Conservation (phyloP, 1,140 invertebrate species). For the Berghia stephanieae region DNA sequence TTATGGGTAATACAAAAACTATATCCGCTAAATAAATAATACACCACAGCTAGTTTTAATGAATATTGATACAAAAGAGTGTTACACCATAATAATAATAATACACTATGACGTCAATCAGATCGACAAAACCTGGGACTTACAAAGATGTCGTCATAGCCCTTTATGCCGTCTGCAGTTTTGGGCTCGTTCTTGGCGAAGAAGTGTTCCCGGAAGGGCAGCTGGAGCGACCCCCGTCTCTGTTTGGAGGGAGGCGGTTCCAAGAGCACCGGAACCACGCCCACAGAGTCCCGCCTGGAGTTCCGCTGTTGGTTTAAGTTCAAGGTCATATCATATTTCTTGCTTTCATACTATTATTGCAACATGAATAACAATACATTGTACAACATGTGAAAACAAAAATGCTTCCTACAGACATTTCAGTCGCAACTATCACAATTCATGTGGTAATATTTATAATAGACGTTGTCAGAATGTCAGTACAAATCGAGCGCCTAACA, state of each 20-base stretch:
- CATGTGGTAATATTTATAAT: too few species aligned
- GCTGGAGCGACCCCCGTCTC: constrained; percentile 39
- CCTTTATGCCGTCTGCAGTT: constrained; percentile 30
- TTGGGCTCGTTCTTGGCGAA: constrained; percentile 33
- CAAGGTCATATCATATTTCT: too few species aligned
- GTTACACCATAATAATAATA: neutral
- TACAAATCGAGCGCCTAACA: too few species aligned
- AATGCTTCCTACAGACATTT: too few species aligned
- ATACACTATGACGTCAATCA: neutral
- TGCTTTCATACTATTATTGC: too few species aligned
- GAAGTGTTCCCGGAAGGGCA: constrained; percentile 36
- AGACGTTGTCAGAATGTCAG: too few species aligned
- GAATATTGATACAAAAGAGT: neutral
- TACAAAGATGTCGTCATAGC: constrained; percentile 42
- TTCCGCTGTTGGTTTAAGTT: constrained; percentile 30
- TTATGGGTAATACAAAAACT: too few species aligned
- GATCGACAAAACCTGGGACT: constrained; percentile 23
- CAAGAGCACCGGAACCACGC: constrained; percentile 30
- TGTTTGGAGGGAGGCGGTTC: constrained; percentile 39
- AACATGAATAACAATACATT: too few species aligned
- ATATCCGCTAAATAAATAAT: too few species aligned
- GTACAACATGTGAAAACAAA: too few species aligned
- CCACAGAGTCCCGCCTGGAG: constrained; percentile 37
- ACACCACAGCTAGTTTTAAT: too few species aligned
- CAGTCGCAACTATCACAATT: too few species aligned